A percentile compares a stretch with the other conserved stretches of the same genome.
These are phyloP conservation scores for Chlorocebus sabaeus DNA, from an alignment of 2,113 vertebrate genomes.

Conservation along the genomic window DNA sequence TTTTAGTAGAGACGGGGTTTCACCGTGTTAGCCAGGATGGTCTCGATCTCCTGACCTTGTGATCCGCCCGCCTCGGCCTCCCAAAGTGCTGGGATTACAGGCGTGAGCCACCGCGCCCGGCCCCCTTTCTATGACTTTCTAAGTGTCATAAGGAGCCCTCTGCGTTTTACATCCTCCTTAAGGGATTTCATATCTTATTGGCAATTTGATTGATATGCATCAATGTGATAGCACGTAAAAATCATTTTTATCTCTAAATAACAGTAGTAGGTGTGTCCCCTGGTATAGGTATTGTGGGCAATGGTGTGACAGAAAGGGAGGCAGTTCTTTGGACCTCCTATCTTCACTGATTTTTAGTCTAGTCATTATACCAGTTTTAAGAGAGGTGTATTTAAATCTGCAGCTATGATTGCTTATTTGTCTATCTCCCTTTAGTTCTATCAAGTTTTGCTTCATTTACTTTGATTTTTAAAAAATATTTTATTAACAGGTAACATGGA, in stretches of 20 bases:
- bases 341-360: neutral
- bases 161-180: neutral
- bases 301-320: neutral
- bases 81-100: too few species aligned
- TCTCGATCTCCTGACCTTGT: too few species aligned
- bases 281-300: neutral
- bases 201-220: neutral
- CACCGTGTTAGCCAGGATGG: too few species aligned
- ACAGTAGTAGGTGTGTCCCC: neutral
- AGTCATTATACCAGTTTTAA: neutral
- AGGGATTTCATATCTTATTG: neutral
- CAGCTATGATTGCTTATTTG: neutral
- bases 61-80: too few species aligned
- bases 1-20: too few species aligned
- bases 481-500: neutral
- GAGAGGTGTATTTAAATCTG: neutral
- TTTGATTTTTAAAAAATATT: neutral
- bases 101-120: too few species aligned
- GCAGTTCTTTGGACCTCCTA: neutral
- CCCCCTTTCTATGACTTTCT: neutral
- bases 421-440: neutral
- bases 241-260: constrained; percentile 8
- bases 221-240: neutral
- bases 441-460: neutral
- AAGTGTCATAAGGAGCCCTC: neutral